A percentile compares a stretch with the other conserved stretches of the same genome.
Conservation (phyloP, 2,797 vertebrate genomes). For the Delichon dasypus region DNA sequence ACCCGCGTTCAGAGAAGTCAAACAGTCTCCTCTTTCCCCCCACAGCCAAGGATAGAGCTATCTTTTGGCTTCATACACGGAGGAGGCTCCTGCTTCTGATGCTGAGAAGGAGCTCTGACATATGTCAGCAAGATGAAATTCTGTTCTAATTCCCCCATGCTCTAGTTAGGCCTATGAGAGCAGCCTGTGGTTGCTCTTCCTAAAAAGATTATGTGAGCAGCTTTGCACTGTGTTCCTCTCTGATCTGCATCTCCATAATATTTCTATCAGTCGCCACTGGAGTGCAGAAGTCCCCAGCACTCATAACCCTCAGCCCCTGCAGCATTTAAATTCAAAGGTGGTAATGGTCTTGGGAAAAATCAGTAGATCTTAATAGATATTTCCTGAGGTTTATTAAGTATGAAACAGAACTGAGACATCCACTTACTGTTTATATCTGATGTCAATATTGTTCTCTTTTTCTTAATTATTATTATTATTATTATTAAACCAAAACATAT, state of each 20-base stretch:
- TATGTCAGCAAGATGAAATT: slow-evolving; percentile 15
- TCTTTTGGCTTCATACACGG: neutral
- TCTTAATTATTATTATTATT: too few species aligned
- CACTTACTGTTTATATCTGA: neutral
- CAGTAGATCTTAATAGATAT: slow-evolving; percentile 10
- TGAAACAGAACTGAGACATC: neutral
- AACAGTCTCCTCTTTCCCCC: neutral
- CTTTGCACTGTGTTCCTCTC: neutral
- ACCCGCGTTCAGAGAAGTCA: neutral
- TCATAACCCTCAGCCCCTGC: neutral
- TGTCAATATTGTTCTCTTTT: neutral
- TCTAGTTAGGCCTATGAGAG: neutral
- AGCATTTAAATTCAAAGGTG: slow-evolving; percentile 1
- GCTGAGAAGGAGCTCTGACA: neutral
- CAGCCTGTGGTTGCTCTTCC: neutral
- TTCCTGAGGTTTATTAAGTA: slow-evolving; percentile 32
- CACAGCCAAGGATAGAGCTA: neutral
- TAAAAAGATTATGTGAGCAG: neutral
- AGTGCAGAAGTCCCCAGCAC: neutral
- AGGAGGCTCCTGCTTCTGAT: neutral
- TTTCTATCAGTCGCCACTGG: neutral
- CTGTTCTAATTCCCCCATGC: slow-evolving; percentile 26
- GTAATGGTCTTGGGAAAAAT: neutral
- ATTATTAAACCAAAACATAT: slow-evolving; percentile 30
- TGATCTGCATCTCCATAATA: neutral